Base-by-base conservation (phyloP, 2,797 vertebrate species). In the Danio aesculapii region DNA sequence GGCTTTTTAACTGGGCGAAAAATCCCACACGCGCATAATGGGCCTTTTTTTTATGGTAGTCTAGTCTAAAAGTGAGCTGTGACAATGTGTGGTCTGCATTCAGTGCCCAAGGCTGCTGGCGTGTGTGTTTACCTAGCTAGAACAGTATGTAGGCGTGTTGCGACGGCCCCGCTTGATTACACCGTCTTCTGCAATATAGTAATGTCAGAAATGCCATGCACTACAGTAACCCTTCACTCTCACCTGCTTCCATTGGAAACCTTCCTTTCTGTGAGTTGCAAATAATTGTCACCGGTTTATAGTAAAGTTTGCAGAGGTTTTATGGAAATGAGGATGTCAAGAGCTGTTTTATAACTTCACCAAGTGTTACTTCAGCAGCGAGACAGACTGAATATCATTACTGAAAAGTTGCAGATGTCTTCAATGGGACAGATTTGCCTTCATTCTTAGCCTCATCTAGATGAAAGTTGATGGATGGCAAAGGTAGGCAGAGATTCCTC, bases 51-150 rank as follows among this genome's bases (percentile, higher is more conserved):
- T 89, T 92, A 93, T 93, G 88, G 75, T 71, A 53, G 81, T 88
- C 88, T 89, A 90, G 89, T 93, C 92, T 94, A 90, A 91, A 89
- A 87, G 88, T 86, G 88, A 93, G 92, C 91, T 91, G 88, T 91
- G 91, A 90, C 87, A 90, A 92, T 91, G 93, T 94, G 94, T 95
- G 94, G 93, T 94, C 93, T 91, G 81, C 87, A 87, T 89, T 88
- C 90, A 85, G 73, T 82, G 72, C 78, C 75, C 58, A 61, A 81
- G 81, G 68, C 71, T 16, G 46, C 75, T 77, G 81, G 41, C 74
- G 62, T 79, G 78, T 86, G 88, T 90, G 84, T 91, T 92, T 92
- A 91, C 90, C 91, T 91, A 87, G 82, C 86, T 75, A 82, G 88
- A 87, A 70, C 73, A 82, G 81, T 71, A 62, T 81, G 83, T 71